phyloP scores from a whole-genome alignment of 2,888 invertebrate genomes.

The Pinctada fucata region DNA sequence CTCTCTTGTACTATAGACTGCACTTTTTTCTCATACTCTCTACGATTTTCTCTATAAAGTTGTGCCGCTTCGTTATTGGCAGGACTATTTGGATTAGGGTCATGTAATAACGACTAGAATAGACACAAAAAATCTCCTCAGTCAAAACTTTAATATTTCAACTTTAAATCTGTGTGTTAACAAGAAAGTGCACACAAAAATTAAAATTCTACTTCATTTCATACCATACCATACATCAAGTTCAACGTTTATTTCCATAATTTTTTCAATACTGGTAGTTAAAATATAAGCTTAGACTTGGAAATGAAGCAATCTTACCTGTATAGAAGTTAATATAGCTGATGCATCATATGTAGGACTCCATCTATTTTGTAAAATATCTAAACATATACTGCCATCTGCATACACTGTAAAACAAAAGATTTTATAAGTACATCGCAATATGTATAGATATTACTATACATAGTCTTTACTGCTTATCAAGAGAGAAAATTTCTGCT shows the following conservation, averaged over 20 bases:
- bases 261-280: no score
- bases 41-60: slow-evolving; percentile 98
- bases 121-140: slow-evolving; percentile 33
- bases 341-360: slow-evolving; percentile 99
- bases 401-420: slow-evolving; percentile 86
- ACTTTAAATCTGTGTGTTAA: background rate
- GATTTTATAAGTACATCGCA: background rate
- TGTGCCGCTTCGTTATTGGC: slow-evolving; percentile 99
- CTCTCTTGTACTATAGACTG: slow-evolving; percentile 99
- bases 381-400: slow-evolving; percentile 99
- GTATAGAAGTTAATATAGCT: slow-evolving; percentile 99
- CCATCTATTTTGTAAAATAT: slow-evolving; percentile 99
- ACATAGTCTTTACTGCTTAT: no score
- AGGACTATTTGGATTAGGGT: slow-evolving; percentile 99
- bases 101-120: slow-evolving; percentile 96
- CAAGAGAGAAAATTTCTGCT: no score
- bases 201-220: no score
- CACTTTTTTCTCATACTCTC: slow-evolving; percentile 99
- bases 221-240: no score
- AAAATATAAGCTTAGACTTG: no score
- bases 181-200: background rate
- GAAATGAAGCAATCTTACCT: slow-evolving; percentile 81
- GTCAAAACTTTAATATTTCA: background rate
- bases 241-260: no score
- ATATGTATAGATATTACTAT: no score